These are phyloP conservation scores for Melanogrammus aeglefinus DNA, from an alignment of 2,797 vertebrate genomes.

Conservation along the genomic window DNA sequence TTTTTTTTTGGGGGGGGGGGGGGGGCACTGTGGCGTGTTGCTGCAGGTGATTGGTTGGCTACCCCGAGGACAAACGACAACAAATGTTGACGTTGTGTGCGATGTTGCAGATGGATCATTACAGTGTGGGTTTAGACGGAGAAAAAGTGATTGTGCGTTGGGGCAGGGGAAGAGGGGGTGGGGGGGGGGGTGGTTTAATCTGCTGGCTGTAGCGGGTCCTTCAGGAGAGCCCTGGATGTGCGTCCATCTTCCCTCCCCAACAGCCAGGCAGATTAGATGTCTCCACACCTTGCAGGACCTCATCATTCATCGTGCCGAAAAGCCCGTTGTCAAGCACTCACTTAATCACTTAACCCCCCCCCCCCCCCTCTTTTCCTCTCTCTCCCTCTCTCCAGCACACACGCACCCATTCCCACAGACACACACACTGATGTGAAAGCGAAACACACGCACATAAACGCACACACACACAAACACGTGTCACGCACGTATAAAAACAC, in stretches of 20 bases:
- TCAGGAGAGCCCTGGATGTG: slow-evolving; percentile 40
- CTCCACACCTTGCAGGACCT: slow-evolving; percentile 37
- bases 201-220: slow-evolving; percentile 40
- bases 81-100: slow-evolving; percentile 7
- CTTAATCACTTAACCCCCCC: slow-evolving; percentile 48
- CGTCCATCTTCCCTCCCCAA: slow-evolving; percentile 49
- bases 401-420: neutral
- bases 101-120: slow-evolving; percentile 8
- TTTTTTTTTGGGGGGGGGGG: too few relatives aligned
- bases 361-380: slow-evolving; percentile 15
- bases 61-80: slow-evolving; percentile 11
- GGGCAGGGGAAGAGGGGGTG: slow-evolving; percentile 16
- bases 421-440: neutral
- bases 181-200: too few relatives aligned
- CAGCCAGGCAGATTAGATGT: slow-evolving; percentile 59
- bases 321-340: slow-evolving; percentile 57
- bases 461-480: slow-evolving; percentile 12
- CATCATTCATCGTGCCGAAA: slow-evolving; percentile 56
- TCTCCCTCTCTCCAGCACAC: slow-evolving; percentile 15
- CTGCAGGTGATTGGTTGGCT: neutral
- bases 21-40: neutral
- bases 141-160: neutral
- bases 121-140: neutral
- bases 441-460: neutral
- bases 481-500: neutral